Evolutionary conservation across 2,888 invertebrate species (phyloP).

Genomic region (Hydriomena furcata): DNA sequence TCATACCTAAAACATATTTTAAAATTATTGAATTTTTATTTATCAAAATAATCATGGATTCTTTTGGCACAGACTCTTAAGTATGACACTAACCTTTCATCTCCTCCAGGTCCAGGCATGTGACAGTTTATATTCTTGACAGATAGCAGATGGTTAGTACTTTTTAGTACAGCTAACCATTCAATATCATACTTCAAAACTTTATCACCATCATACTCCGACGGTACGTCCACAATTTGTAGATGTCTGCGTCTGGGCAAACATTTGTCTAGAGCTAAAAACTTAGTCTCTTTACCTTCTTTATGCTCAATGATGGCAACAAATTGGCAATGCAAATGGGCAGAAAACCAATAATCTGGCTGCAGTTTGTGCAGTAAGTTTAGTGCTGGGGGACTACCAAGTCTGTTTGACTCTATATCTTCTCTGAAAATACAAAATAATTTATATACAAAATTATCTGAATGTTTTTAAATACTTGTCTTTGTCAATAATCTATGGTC

Average conservation of each 20-base stretch:
- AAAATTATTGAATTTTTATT: too few relatives aligned
- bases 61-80: neutral
- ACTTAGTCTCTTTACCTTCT: slow-evolving; percentile 86
- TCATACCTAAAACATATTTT: slow-evolving; percentile 81
- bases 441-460: too few relatives aligned
- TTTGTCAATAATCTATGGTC: neutral
- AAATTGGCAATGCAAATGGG: slow-evolving; percentile 98
- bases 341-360: slow-evolving; percentile 98
- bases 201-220: slow-evolving; percentile 78
- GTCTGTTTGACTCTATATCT: slow-evolving; percentile 90
- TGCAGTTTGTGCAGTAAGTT: slow-evolving; percentile 91
- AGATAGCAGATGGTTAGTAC: slow-evolving; percentile 94
- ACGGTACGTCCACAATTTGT: slow-evolving; percentile 89
- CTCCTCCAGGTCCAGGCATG: slow-evolving; percentile 91
- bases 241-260: slow-evolving; percentile 94
- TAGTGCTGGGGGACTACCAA: slow-evolving; percentile 95
- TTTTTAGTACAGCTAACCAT: slow-evolving; percentile 94
- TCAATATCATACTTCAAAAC: slow-evolving; percentile 92
- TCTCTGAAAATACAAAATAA: slow-evolving; percentile 77
- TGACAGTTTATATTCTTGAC: slow-evolving; percentile 87
- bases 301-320: slow-evolving; percentile 92
- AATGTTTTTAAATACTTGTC: too few relatives aligned
- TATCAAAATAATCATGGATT: slow-evolving; percentile 5
- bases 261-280: slow-evolving; percentile 98
- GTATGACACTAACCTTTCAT: slow-evolving; percentile 83